Percentiles rank a stretch among this genome's conserved stretches.
phyloP scores from a whole-genome alignment of 2,888 invertebrate species.

The Pasiphila rectangulata region DNA sequence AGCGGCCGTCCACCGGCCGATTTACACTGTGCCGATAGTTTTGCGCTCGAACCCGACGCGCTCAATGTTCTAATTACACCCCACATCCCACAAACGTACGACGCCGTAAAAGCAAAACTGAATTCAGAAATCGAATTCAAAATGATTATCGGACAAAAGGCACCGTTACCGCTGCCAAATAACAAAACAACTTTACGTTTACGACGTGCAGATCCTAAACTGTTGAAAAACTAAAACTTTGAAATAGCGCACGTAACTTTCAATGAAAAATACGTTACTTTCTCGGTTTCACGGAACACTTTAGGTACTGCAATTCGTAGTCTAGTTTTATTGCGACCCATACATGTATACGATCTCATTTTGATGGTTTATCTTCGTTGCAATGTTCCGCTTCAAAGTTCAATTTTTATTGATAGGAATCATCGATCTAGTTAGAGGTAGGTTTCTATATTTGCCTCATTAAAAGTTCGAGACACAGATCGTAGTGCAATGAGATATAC shows the following conservation, averaged over 20 bases:
- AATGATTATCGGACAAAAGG: constrained; percentile 17
- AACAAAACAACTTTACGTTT: constrained; percentile 16
- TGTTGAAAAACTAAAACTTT: constrained; percentile 22
- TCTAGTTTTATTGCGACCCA: constrained; percentile 22
- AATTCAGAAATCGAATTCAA: constrained; percentile 19
- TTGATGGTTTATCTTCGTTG: constrained; percentile 31
- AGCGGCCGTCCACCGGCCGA: constrained; percentile 65
- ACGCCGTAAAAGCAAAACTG: constrained; percentile 20
- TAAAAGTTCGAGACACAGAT: constrained; percentile 49
- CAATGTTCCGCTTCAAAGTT: constrained; percentile 13
- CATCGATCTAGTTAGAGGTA: constrained; percentile 36
- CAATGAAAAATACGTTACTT: constrained; percentile 26
- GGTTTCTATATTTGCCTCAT: constrained; percentile 45
- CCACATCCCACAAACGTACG: constrained; percentile 17
- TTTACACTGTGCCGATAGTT: constrained; percentile 70
- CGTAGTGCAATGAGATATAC: constrained; percentile 22
- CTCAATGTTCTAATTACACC: constrained; percentile 55
- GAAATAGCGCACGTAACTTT: constrained; percentile 20
- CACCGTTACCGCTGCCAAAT: constrained; percentile 17
- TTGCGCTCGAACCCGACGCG: constrained; percentile 51
- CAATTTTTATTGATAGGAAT: constrained; percentile 34
- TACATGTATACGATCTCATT: constrained; percentile 25
- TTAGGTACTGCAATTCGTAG: constrained; percentile 12
- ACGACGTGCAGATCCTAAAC: constrained; percentile 17
- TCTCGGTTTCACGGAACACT: constrained; percentile 16